Base-by-base conservation (phyloP, 1,140 invertebrate genomes). In the Dendrolimus punctatus region DNA sequence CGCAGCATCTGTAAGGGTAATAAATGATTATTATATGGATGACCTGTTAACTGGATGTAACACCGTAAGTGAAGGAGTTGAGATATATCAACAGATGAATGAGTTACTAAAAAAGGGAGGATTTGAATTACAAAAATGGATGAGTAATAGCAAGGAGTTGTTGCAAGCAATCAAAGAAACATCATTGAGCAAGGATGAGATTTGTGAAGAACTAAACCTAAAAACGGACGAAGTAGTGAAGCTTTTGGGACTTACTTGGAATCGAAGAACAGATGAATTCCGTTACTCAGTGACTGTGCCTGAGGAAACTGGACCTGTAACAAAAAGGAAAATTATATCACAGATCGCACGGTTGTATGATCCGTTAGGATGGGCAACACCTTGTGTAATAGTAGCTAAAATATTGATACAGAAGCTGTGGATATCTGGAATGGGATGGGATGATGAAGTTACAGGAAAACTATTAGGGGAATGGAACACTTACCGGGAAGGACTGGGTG, bases 11-110 rank as follows among this genome's bases (percentile, higher is more conserved):
- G 10, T 59, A 23, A 59, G 65, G 8, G 49, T 58, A 8, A 39
- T 37, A 40, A 40, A 53, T 6, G 62, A 75, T 46, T 68, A 73
- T 41, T 84, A 76, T 49, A 61, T 81, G 45, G 78, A 81, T 53
- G 71, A 83, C 55, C 6, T 71, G 2, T 49, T 82, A 6, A 55
- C 66, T 5, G 74, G 75, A 2, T 55, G 52, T 37, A 10, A 62
- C 5, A 57, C 51, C 3, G 45, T 57, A 40, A 51, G 67, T 10
- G 60, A 71, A 55, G 60, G 42, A 7, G 8, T 55, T 9, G 8
- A 51, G 7, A 46, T 57, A 8, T 51, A 53, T 43, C n/a, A 40
- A 37, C n/a, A 62, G 36, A 49, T 62, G 46, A 58, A 49, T 4
- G 8, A 38, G 5, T 10, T 62, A 8, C 36, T 62, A n/a, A 44